Evolutionary conservation across 2,113 vertebrate species (phyloP), one percentile per base, ranked within the genome.

Genomic region (Pygathrix nemaeus): DNA sequence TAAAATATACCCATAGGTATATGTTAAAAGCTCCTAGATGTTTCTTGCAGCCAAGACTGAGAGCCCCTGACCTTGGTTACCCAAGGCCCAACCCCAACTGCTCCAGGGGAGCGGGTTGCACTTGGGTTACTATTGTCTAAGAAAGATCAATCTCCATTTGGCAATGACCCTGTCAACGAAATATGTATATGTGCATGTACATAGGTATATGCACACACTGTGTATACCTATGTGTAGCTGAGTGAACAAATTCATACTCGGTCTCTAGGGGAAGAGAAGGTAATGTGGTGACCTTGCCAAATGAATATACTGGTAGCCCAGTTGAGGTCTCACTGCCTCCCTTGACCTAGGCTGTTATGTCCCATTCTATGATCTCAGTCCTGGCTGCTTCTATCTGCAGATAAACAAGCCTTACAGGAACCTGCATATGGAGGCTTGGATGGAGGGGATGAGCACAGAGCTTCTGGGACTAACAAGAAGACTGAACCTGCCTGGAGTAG

Each of bases 401-500:
- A 79, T 40, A 57, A n/a, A 89, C 64, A 82, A 75, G 93, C 92
- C 40, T 85, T 81, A 45, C 0, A 89, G 97, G 10, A 64, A 59
- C 8, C 94, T 93, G 70, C 30, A 13, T 5, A 1, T 0, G 23
- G 73, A 79, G 93, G 57, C 66, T 45, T 94, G 72, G 88, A 1
- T 5, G 83, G 88, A 32, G 0, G 94, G 73, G 59, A 95, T 23
- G 38, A 43, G 70, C 45, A 45, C 68, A 45, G 48, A 50, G 88
- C 79, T 48, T 64, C 93, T 70, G 87, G 97, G 97, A 95, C 93
- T 50, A 94, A 95, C 88, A 97, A 88, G 93, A 82, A 93, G 93
- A 97, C 91, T 97, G 98, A 95, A 99, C 98, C 97, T 99, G 98
- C 98, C 98, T 99, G 98, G 96, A 98, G 92, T 55, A 98, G 97